Base-by-base conservation (phyloP, 2,113 vertebrate genomes). In the Nothoprocta pentlandii region DNA sequence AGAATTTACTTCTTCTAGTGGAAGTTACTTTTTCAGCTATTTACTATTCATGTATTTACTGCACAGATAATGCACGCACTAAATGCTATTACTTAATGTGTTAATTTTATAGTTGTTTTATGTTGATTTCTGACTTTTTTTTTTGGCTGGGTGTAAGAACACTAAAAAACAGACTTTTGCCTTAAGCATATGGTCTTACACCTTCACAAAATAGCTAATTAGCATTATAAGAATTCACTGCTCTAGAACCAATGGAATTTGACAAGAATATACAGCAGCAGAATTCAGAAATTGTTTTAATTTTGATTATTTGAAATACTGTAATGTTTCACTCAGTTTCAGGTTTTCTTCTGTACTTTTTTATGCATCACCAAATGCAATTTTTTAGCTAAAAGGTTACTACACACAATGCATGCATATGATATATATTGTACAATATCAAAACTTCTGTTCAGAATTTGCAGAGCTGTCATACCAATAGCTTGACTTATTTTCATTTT, bases 401-500 rank as follows among this genome's bases (percentile, higher is more conserved):
- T 67, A 23, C 16, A 10, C 4, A 54, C 2, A 49, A 4, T 1
- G 2, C 1, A 0, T 25, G 16, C 19, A 2, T 15, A 6, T 63
- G 13, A 47, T 19, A 25, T 0, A 0, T 16, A 4, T 30, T 62
- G 25, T 21, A 20, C 8, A 49, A 70, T 30, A 46, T 20, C 25
- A 41, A 80, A 85, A 77, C 4, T 19, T 74, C 41, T 71, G 14
- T 30, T 44, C 78, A 59, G 41, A 84, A 5, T 20, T 49, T 81
- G 30, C 36, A 63, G 56, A 83, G 26, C 23, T 17, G 17, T 47
- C 12, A 16, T 53, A 30, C 7, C 5, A 19, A 16, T 7, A 6
- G 0, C 16, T 61, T 76, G 21, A 32, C 75, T 81, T 54, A 42
- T 4, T 64, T 92, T 67, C 68, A 13, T 23, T 20, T 10, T 71